phyloP scores from a whole-genome alignment of 2,113 vertebrate genomes.

The Actenoides lindsayi region DNA sequence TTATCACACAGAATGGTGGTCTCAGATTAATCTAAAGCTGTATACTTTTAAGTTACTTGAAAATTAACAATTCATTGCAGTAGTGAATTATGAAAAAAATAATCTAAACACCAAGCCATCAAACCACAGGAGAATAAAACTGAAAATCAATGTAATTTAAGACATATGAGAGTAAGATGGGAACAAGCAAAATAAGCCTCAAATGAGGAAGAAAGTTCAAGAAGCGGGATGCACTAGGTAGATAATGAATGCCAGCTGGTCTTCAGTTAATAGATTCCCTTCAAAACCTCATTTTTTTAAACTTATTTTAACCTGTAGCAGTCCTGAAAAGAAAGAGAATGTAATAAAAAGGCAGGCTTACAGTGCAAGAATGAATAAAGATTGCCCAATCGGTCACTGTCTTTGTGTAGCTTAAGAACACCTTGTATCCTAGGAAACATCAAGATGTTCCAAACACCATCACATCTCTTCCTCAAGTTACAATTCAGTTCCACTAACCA shows the following conservation, averaged over 20 bases:
- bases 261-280: background rate
- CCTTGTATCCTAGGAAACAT: background rate
- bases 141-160: background rate
- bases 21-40: background rate
- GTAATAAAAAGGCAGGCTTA: background rate
- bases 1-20: background rate
- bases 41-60: background rate
- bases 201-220: background rate
- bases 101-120: background rate
- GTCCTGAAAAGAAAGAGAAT: background rate
- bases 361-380: background rate
- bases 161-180: background rate
- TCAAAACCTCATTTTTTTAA: background rate
- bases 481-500: background rate
- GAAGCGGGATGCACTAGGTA: background rate
- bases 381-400: background rate
- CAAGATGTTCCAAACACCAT: background rate
- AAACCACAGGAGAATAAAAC: rapidly evolving
- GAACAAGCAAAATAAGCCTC: background rate
- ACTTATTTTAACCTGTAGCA: background rate
- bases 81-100: background rate
- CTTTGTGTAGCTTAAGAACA: background rate
- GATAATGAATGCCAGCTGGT: background rate
- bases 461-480: background rate
- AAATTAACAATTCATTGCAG: background rate